Percentiles rank a stretch among this genome's conserved stretches.
Evolutionary conservation across 2,888 invertebrate species (phyloP).

Genomic region (Syrista parreyssii): DNA sequence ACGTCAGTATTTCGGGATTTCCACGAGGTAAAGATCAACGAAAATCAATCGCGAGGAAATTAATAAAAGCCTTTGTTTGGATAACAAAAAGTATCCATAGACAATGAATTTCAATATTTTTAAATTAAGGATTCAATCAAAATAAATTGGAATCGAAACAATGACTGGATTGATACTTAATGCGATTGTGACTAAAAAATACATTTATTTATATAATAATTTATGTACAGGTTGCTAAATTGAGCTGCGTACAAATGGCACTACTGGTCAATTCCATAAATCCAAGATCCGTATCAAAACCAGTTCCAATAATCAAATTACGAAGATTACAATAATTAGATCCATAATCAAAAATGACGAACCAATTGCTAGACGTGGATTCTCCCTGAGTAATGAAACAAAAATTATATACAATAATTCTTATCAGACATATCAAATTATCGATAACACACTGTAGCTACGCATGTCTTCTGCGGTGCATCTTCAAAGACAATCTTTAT

Average conservation of each 20-base stretch:
- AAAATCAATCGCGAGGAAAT: background rate
- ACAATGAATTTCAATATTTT: background rate
- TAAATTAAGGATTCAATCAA: background rate
- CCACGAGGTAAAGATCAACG: background rate
- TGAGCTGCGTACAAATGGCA: slow-evolving; percentile 46
- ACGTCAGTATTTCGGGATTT: background rate
- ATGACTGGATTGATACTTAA: background rate
- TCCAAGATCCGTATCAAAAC: slow-evolving; percentile 29
- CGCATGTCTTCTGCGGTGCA: slow-evolving; percentile 34
- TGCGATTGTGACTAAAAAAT: background rate
- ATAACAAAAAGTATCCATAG: background rate
- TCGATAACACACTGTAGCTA: slow-evolving; percentile 31
- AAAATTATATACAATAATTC: background rate
- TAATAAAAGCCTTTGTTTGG: too few relatives aligned
- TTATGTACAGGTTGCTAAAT: slow-evolving; percentile 38
- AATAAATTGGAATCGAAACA: background rate
- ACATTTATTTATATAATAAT: slow-evolving; percentile 15
- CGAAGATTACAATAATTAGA: slow-evolving; percentile 50
- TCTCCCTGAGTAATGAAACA: slow-evolving; percentile 33
- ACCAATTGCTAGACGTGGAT: slow-evolving; percentile 44
- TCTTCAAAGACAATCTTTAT: slow-evolving; percentile 37
- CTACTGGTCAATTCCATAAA: slow-evolving; percentile 42
- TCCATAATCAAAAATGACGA: slow-evolving; percentile 45
- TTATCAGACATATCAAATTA: background rate
- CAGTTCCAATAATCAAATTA: slow-evolving; percentile 39